Evolutionary conservation across 2,797 vertebrate genomes (phyloP).

Genomic region (Morelia viridis): DNA sequence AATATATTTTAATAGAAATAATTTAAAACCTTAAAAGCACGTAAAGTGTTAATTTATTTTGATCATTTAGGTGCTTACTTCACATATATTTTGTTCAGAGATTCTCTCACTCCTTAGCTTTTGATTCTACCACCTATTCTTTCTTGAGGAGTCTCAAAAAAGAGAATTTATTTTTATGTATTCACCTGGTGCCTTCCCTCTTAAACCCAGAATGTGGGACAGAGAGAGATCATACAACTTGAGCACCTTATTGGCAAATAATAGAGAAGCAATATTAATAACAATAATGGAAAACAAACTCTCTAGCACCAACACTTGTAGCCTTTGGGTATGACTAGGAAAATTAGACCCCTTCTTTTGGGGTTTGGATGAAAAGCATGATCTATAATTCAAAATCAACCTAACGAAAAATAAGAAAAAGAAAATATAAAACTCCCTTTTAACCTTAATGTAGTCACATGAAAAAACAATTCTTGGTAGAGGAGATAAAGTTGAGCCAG

Average conservation of each 20-base stretch:
- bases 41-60: not conserved
- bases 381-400: not conserved
- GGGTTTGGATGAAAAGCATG: not conserved
- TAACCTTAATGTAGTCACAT: not conserved
- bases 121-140: not conserved
- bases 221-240: not conserved
- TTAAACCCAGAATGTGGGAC: not conserved
- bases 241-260: not conserved
- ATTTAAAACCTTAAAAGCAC: not conserved
- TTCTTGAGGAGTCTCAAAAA: not conserved
- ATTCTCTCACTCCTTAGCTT: not conserved
- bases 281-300: not conserved
- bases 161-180: not conserved
- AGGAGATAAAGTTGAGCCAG: not conserved
- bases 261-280: not conserved
- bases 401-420: not conserved
- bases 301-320: not conserved
- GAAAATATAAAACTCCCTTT: not conserved
- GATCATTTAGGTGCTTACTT: not conserved
- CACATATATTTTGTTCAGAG: not conserved
- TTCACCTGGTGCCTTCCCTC: not conserved
- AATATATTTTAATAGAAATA: not conserved
- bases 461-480: not conserved
- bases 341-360: not conserved
- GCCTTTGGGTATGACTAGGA: not conserved